These are phyloP conservation scores for Malurus melanocephalus DNA, from an alignment of 2,113 vertebrate species.

Conservation along the genomic window DNA sequence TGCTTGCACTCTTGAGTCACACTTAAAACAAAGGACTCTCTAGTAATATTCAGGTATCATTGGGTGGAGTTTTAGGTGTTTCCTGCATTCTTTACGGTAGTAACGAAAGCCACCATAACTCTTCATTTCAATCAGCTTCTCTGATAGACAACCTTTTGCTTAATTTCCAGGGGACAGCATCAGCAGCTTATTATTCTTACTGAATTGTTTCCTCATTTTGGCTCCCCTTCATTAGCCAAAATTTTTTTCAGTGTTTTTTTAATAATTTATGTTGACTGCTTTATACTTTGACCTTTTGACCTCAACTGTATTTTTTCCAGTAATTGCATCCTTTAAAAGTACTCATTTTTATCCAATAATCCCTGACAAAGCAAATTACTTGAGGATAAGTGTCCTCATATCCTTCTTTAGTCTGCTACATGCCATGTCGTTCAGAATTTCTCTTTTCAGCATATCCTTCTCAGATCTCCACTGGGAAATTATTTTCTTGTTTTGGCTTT, in stretches of 20 bases:
- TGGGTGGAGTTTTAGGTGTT: not conserved
- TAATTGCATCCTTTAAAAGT: not conserved
- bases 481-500: not conserved
- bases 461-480: not conserved
- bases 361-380: not conserved
- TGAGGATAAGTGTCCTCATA: not conserved
- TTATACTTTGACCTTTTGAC: not conserved
- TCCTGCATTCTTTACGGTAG: not conserved
- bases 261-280: not conserved
- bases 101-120: not conserved
- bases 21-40: slow-evolving; percentile 2
- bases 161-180: not conserved
- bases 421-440: not conserved
- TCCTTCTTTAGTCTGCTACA: not conserved
- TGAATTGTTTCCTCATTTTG: slow-evolving; percentile 11
- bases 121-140: not conserved
- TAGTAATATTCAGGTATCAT: not conserved
- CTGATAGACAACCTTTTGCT: not conserved
- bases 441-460: not conserved
- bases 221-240: not conserved
- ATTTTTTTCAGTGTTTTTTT: not conserved
- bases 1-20: not conserved
- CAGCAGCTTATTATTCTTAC: not conserved
- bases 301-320: not conserved
- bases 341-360: not conserved